A percentile compares a stretch with the other conserved stretches of the same genome.
Evolutionary conservation across 2,888 invertebrate genomes (phyloP).

Genomic region (Cordilura impudica): DNA sequence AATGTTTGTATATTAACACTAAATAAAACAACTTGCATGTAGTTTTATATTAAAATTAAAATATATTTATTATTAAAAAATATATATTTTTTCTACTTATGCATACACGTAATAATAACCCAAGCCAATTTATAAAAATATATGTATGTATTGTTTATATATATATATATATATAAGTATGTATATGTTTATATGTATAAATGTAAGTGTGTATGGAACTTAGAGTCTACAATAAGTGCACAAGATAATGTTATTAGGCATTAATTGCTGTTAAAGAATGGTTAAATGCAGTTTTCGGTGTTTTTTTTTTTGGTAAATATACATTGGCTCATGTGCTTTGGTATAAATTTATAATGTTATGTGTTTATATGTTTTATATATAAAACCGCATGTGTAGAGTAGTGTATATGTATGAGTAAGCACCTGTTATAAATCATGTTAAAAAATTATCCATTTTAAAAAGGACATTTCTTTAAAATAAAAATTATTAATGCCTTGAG

Average conservation of each 20-base stretch:
- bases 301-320: constrained; percentile 18
- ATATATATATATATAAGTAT: neutral
- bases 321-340: neutral
- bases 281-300: constrained; percentile 15
- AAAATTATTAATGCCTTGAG: constrained; percentile 66
- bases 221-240: constrained; percentile 14
- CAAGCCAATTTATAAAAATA: constrained; percentile 23
- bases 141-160: neutral
- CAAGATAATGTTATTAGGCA: neutral
- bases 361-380: neutral
- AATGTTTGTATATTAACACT: neutral
- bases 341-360: constrained; percentile 24
- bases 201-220: constrained; percentile 1
- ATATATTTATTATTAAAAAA: constrained; percentile 10
- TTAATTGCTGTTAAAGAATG: constrained; percentile 17
- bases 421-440: neutral
- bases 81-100: neutral
- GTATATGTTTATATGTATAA: neutral
- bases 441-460: neutral
- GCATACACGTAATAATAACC: neutral
- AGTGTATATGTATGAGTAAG: constrained; percentile 10
- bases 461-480: neutral
- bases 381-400: neutral
- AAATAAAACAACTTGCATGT: constrained; percentile 16
- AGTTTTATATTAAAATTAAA: neutral